Percentiles rank a stretch among this genome's conserved stretches.
Evolutionary conservation across 2,888 invertebrate genomes (phyloP).

Genomic region (Mythimna impura): DNA sequence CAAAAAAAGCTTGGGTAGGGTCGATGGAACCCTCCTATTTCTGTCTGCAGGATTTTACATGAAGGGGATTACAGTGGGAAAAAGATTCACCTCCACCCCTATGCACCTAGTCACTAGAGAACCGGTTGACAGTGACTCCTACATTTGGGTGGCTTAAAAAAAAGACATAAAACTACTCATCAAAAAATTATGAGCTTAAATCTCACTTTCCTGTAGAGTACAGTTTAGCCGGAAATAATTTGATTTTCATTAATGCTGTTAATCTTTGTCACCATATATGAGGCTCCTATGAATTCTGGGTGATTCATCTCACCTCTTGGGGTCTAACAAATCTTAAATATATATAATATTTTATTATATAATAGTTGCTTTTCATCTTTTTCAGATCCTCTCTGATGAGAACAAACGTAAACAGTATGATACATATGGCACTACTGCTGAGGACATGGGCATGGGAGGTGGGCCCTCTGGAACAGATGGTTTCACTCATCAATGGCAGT

Average conservation of each 20-base stretch:
- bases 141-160: no score
- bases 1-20: no score
- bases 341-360: not conserved
- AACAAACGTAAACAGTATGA: slow-evolving; percentile 98
- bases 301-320: not conserved
- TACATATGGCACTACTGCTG: slow-evolving; percentile 96
- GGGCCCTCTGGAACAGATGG: slow-evolving; percentile 91
- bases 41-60: no score
- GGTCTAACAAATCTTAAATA: not conserved
- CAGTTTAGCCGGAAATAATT: not conserved
- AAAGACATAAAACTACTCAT: no score
- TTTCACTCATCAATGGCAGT: slow-evolving; percentile 95
- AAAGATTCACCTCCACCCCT: no score
- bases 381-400: slow-evolving; percentile 96
- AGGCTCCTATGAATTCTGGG: not conserved
- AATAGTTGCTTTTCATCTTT: not conserved
- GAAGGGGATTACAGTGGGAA: no score
- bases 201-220: no score
- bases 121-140: no score
- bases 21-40: no score
- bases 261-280: not conserved
- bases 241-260: no score
- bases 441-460: slow-evolving; percentile 95
- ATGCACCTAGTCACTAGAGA: no score
- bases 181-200: no score